phyloP scores from a whole-genome alignment of 2,113 vertebrate species.

The Cyphomyrus plagiostoma region DNA sequence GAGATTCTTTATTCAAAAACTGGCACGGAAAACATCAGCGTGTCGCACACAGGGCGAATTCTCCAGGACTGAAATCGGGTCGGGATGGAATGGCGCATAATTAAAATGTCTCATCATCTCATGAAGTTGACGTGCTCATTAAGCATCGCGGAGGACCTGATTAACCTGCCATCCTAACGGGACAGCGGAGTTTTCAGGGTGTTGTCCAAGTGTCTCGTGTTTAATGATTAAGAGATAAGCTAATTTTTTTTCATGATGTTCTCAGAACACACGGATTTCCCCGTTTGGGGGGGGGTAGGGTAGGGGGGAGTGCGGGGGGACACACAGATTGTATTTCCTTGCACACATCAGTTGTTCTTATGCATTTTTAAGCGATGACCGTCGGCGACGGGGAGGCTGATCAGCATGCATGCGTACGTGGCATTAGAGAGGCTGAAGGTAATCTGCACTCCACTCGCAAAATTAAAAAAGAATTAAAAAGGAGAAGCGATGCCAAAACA shows the following conservation, averaged over 20 bases:
- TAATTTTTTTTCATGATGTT: neutral
- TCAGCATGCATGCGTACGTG: constrained; percentile 56
- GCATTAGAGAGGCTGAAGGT: constrained; percentile 49
- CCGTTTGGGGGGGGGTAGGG: neutral
- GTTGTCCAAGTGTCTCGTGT: neutral
- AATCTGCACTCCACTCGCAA: constrained; percentile 49
- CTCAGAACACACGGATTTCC: neutral
- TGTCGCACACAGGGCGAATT: neutral
- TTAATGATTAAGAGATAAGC: constrained; percentile 22
- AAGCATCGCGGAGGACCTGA: constrained; percentile 3
- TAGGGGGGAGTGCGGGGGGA: neutral
- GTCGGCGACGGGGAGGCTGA: constrained; percentile 34
- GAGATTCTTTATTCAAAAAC: neutral
- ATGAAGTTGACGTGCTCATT: constrained; percentile 1
- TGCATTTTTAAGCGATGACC: constrained; percentile 30
- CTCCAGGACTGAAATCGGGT: neutral
- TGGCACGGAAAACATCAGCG: neutral
- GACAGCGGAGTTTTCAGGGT: neutral
- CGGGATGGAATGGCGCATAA: neutral
- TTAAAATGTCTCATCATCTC: constrained; percentile 1
- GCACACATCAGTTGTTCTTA: constrained; percentile 21
- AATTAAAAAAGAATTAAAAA: constrained; percentile 39
- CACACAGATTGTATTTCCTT: constrained; percentile 1
- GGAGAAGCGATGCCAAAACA: neutral
- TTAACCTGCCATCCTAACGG: neutral